phyloP scores from a whole-genome alignment of 2,113 vertebrate genomes.

The Prinia subflava region DNA sequence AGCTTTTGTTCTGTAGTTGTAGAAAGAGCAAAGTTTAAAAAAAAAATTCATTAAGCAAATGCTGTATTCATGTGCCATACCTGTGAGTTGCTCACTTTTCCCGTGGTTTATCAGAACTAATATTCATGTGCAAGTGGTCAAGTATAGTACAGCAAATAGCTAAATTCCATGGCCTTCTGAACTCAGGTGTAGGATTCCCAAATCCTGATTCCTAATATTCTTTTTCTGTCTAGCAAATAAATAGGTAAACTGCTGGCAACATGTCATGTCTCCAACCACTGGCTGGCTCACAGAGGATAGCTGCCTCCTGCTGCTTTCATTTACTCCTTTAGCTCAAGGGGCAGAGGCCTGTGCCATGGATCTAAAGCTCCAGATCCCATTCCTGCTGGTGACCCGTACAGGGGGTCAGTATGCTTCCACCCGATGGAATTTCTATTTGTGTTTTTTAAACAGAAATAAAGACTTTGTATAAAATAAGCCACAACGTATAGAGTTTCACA shows the following conservation, averaged over 20 bases:
- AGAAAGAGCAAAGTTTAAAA: not conserved
- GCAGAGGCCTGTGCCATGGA: constrained; percentile 65
- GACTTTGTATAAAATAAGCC: constrained; percentile 54
- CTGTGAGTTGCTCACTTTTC: not conserved
- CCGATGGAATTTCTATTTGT: constrained; percentile 68
- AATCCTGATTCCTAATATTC: constrained; percentile 67
- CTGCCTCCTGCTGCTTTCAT: constrained; percentile 70
- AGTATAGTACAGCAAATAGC: not conserved
- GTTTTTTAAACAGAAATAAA: constrained; percentile 55
- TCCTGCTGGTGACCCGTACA: constrained; percentile 65
- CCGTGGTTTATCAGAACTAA: not conserved
- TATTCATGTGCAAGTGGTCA: constrained; percentile 6
- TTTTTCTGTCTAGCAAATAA: constrained; percentile 71
- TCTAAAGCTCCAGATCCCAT: constrained; percentile 67
- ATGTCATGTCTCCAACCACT: constrained; percentile 71
- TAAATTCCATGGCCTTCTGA: constrained; percentile 58
- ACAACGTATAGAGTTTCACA: not conserved
- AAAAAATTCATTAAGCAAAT: not conserved
- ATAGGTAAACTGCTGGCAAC: constrained; percentile 70
- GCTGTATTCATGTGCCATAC: not conserved
- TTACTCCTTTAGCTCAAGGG: constrained; percentile 70
- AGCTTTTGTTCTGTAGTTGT: not conserved
- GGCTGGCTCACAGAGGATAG: constrained; percentile 69
- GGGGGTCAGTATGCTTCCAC: constrained; percentile 70
- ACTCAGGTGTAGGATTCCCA: constrained; percentile 56